Evolutionary conservation across 2,888 invertebrate genomes (phyloP), one percentile per base, ranked within the genome.

Genomic region (Gnatocerus cornutus): DNA sequence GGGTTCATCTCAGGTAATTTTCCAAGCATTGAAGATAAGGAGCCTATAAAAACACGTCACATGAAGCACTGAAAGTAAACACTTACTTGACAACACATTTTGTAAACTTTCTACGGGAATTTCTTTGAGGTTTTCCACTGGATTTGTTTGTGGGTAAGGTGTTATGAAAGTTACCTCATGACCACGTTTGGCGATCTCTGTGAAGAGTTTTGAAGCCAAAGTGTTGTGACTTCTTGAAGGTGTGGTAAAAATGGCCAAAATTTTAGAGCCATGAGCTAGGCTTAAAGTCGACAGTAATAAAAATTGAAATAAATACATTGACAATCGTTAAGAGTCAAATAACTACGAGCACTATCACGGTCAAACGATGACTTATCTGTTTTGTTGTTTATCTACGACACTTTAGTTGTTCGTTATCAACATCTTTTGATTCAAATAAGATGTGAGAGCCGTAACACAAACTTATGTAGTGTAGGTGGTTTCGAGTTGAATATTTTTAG

Each of bases 91-190:
- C 0, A 63, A 12, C 3, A 41, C n/a, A 7, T 8, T n/a, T 6
- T 39, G 13, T 0, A 63, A 13, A 9, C 13, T 7, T 9, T 41
- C 43, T 7, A 61, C 12, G 9, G 61, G 45, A 21, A 61, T 48
- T 37, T 61, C 61, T 29, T 13, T 50, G 4, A 48, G 81, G 79
- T 87, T 86, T 39, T 82, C 80, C 63, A 86, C 81, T 5, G 84
- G 82, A 39, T 79, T 78, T 67, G 84, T 84, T 3, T 84, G 78
- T 7, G 74, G 75, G 64, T 77, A 79, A 0, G 80, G 77, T 50
- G 76, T 80, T 27, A 83, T 74, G 13, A 82, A 75, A 6, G 82
- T 83, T 4, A 88, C 83, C 55, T 86, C 82, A 75, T 88, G 87
- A 1, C 87, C 87, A n/a, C n/a, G n/a, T n/a, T n/a, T n/a, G n/a